Base-by-base conservation (phyloP, 2,888 invertebrate genomes). In the Julus scanicus region DNA sequence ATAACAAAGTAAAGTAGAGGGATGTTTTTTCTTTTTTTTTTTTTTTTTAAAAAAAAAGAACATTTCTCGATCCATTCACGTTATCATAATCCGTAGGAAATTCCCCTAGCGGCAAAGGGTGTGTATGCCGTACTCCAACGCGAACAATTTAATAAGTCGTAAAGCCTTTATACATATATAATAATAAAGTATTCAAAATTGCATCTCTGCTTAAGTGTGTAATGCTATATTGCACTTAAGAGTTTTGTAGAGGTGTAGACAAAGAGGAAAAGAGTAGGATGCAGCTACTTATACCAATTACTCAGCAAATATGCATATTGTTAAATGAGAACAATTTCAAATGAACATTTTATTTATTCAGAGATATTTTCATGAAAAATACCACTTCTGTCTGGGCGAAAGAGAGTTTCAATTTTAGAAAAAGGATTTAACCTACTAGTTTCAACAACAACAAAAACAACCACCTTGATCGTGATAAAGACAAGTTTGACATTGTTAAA, bases 131-230 rank as follows among this genome's bases (percentile, higher is more conserved):
- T 71, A 71, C 29, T 71, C 71, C 29, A 71, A 11, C 29, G 71
- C 71, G 29, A 6, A 4, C 71, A 29, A 71, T 71, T 71, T 71
- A 71, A 71, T 71, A 29, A 71, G 29, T 29, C 29, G 29, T 29
- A 71, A 71, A 71, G 71, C 71, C 71, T 71, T 71, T 71, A 71
- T 29, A 71, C 71, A 71, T n/a, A 71, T 29, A 71, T 71, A 71
- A 71, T 71, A 71, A 71, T 71, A 71, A 71, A 71, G 71, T 71
- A 71, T 71, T 71, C 71, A 71, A 71, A 71, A 71, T 71, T 29
- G 71, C 71, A 71, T 71, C 57, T 15, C 71, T 29, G 71, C 29
- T 71, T 71, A 71, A 71, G 71, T 71, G 71, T 71, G 71, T 71
- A 71, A 71, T 71, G 71, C 71, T 20, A 71, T 71, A 71, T 71